Evolutionary conservation across 2,797 vertebrate genomes (phyloP).

Genomic region (Xiphophorus birchmanni): DNA sequence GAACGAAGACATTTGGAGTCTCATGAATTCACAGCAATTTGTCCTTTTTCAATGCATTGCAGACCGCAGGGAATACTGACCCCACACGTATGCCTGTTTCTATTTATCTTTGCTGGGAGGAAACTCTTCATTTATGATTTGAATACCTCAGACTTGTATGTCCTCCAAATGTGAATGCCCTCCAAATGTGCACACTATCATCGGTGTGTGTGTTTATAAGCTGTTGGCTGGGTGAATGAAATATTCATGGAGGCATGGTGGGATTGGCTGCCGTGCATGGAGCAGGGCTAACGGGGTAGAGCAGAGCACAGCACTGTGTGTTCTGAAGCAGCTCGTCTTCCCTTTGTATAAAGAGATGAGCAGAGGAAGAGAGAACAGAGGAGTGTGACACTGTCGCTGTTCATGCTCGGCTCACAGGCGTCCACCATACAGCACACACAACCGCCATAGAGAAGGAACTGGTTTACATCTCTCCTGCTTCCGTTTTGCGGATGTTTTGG

Average conservation of each 20-base stretch:
- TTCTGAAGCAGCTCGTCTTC: slow-evolving; percentile 54
- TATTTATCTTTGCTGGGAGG: slow-evolving; percentile 62
- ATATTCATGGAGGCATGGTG: slow-evolving; percentile 79
- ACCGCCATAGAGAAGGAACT: slow-evolving; percentile 39
- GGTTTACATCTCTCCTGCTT: slow-evolving; percentile 35
- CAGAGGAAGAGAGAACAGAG: slow-evolving; percentile 59
- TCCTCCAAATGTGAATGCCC: slow-evolving; percentile 20
- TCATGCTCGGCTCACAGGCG: slow-evolving; percentile 35
- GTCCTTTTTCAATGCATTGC: slow-evolving; percentile 33
- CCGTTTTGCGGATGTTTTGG: slow-evolving; percentile 64
- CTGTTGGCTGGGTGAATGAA: slow-evolving; percentile 74
- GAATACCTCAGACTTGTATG: slow-evolving; percentile 73
- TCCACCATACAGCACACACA: slow-evolving; percentile 36
- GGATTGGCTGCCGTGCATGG: slow-evolving; percentile 77
- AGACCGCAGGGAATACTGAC: slow-evolving; percentile 41
- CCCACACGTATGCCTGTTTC: slow-evolving; percentile 60
- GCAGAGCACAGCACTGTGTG: slow-evolving; percentile 64
- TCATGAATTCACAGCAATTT: slow-evolving; percentile 46
- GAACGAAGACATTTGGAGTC: slow-evolving; percentile 19
- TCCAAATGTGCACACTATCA: no score
- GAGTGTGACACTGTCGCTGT: slow-evolving; percentile 58
- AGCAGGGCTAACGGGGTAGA: slow-evolving; percentile 70
- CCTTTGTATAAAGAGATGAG: slow-evolving; percentile 73
- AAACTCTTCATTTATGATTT: slow-evolving; percentile 70
- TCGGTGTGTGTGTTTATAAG: slow-evolving; percentile 49